These are phyloP conservation scores for Archivesica marissinica DNA, from an alignment of 1,140 invertebrate genomes.

Conservation along the genomic window DNA sequence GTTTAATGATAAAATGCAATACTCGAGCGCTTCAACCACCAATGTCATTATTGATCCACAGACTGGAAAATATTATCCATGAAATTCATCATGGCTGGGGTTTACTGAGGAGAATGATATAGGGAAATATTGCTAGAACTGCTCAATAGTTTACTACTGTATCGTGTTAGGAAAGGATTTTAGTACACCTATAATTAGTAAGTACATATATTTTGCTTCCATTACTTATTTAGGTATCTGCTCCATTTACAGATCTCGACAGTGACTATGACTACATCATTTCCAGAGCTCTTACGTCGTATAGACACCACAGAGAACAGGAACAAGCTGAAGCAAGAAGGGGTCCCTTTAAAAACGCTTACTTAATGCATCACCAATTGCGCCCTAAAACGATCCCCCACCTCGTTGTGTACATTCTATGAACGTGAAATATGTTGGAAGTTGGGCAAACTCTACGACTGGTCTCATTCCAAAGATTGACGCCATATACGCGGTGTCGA, in stretches of 20 bases:
- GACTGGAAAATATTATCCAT: too few relatives aligned
- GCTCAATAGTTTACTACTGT: too few relatives aligned
- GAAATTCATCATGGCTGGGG: too few relatives aligned
- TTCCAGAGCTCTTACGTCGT: slow-evolving; percentile 72
- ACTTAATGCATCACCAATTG: slow-evolving; percentile 44
- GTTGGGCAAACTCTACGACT: neutral
- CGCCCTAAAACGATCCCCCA: slow-evolving; percentile 50
- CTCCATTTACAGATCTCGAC: slow-evolving; percentile 71
- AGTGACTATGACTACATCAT: slow-evolving; percentile 77
- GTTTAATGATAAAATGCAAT: too few relatives aligned
- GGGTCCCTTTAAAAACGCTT: slow-evolving; percentile 63
- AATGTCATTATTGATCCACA: too few relatives aligned
- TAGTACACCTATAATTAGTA: neutral
- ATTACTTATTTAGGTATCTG: neutral
- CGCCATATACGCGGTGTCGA: slow-evolving; percentile 52
- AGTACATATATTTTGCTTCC: neutral
- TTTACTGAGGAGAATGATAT: too few relatives aligned
- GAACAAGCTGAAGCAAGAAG: slow-evolving; percentile 67
- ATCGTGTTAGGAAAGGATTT: neutral
- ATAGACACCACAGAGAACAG: slow-evolving; percentile 67
- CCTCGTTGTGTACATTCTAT: slow-evolving; percentile 37
- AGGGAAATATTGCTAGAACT: too few relatives aligned
- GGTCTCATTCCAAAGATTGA: slow-evolving; percentile 9
- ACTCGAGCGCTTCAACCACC: too few relatives aligned
- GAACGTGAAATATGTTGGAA: slow-evolving; percentile 30